Base-by-base conservation (phyloP, 2,888 invertebrate genomes). In the Stegana nigrithorax region DNA sequence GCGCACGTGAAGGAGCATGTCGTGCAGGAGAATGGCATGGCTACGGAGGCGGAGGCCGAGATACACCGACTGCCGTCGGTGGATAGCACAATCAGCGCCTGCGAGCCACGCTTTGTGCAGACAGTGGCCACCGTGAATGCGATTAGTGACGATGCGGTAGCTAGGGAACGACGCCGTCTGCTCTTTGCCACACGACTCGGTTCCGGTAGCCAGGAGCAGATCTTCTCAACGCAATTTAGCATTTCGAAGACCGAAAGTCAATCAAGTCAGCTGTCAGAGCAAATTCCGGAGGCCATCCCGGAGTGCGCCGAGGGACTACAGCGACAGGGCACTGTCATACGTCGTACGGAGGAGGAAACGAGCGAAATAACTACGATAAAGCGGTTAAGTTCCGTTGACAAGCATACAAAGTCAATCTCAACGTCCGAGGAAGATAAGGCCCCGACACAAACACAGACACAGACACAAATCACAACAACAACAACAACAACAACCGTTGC, bases 151-250 rank as follows among this genome's bases (percentile, higher is more conserved):
- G 75, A 76, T 45, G 73, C 76, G 0, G 77, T 73, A 8, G 82
- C 78, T 42, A 84, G 80, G 66, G 85, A 86, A 64, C 84, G 85
- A 29, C 78, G 85, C 14, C 86, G 90, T 51, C 84, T 91, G 51
- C 86, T 91, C 59, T 92, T 92, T 80, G 89, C 90, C 60, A 92
- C 91, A 7, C 88, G 90, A 69, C 86, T 92, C 47, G 91, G 91
- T 27, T 85, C 85, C 0, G 86, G 86, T 21, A 91, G 90, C 75
- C 88, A 89, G 76, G 91, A 91, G 73, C 91, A 91, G 83, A 87
- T 91, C 50, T 92, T 92, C 80, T 89, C 90, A 72, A 89, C 89
- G 3, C 90, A 90, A 72, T 88, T 90, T 70, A 90, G 90, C 76
- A 87, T 90, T 70, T 90, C 90, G 1, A 90, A 90, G 78, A 90